A percentile compares a stretch with the other conserved stretches of the same genome.
These are phyloP conservation scores for Condylura cristata DNA, from an alignment of 2,113 vertebrate species.

Conservation along the genomic window DNA sequence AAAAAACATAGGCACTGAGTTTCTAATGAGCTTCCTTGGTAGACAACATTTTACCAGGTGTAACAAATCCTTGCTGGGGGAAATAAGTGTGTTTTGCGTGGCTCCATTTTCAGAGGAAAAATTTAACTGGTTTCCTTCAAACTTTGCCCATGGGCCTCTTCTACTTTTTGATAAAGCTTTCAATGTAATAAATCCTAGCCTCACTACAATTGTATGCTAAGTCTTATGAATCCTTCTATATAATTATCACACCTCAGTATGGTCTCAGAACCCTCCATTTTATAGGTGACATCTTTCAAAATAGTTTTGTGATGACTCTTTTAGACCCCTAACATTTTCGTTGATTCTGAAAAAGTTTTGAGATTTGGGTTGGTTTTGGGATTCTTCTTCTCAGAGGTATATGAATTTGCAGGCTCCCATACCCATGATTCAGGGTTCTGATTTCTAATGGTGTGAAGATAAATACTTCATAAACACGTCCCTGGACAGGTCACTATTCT, in stretches of 20 bases:
- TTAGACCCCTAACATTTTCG: not conserved
- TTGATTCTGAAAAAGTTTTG: not conserved
- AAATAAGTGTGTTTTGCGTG: not conserved
- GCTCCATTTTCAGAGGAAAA: not conserved
- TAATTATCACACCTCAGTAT: not conserved
- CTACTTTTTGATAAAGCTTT: not conserved
- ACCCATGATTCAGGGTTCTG: not conserved
- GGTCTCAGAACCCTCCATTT: not conserved
- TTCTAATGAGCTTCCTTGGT: not conserved
- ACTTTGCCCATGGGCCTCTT: not conserved
- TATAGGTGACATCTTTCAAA: not conserved
- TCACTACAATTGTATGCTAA: not conserved
- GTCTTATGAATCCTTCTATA: not conserved
- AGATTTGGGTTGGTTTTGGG: not conserved
- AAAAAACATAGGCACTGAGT: not conserved
- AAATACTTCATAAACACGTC: not conserved
- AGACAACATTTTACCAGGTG: not conserved
- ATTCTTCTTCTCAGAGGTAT: not conserved
- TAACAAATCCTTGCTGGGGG: not conserved
- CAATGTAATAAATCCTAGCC: not conserved
- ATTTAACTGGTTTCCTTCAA: not conserved
- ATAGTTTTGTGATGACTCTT: not conserved
- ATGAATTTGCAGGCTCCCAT: not conserved
- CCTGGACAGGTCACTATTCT: not conserved
- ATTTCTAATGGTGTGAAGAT: not conserved